phyloP scores from a whole-genome alignment of 2,797 vertebrate genomes.

The Eulemur coronatus region DNA sequence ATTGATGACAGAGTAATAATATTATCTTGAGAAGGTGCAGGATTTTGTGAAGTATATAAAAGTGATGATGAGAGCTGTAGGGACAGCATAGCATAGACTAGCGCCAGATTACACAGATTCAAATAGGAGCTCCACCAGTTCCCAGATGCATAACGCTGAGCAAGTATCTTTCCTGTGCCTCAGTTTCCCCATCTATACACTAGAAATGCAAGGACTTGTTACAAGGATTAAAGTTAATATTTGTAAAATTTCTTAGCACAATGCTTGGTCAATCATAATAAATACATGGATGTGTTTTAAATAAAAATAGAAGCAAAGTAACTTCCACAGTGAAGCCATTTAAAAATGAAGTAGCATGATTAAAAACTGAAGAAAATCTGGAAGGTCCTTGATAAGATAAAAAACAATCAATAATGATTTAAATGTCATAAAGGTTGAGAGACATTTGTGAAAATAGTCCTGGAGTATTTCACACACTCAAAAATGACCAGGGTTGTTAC shows the following conservation, averaged over 20 bases:
- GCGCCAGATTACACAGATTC: not conserved
- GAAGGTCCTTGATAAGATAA: not conserved
- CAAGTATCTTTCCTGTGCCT: not conserved
- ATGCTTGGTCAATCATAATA: not conserved
- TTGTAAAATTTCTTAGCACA: not conserved
- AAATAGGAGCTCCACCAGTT: not conserved
- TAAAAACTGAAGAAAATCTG: not conserved
- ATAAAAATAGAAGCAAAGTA: not conserved
- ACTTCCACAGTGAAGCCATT: not conserved
- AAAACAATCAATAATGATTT: not conserved
- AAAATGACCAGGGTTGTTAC: not conserved
- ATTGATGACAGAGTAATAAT: not conserved
- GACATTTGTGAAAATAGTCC: not conserved
- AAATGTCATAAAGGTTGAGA: not conserved
- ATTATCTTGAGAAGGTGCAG: not conserved
- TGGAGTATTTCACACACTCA: not conserved
- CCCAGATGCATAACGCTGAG: not conserved
- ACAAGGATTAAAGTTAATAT: not conserved
- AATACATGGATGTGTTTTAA: not conserved
- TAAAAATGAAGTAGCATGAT: not conserved
- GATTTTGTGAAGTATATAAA: not conserved
- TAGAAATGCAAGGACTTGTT: not conserved
- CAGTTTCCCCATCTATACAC: not conserved
- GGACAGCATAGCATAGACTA: not conserved
- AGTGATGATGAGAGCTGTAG: not conserved